Evolutionary conservation across 2,888 invertebrate species (phyloP), one percentile per base, ranked within the genome.

Genomic region (Epinotia brunnichana): DNA sequence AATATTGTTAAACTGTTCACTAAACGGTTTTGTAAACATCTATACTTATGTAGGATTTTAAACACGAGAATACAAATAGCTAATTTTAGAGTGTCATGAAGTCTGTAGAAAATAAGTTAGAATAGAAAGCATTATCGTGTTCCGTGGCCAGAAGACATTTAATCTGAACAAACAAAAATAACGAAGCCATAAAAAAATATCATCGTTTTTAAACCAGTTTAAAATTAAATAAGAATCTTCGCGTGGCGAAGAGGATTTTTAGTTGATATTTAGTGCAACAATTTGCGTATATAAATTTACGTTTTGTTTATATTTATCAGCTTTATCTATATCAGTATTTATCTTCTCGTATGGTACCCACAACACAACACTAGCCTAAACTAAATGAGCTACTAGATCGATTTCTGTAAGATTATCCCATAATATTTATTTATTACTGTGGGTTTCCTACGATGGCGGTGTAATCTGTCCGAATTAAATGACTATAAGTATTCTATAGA

Each of bases 101-200:
- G n/a, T 51, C 19, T n/a, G 53, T 53, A 53, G 19, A 53, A 51
- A 17, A 60, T 24, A 39, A 44, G 44, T 44, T n/a, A 13, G 11
- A 39, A 64, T 64, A 35, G 24, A 71, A 59, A 71, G 70, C 70
- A 71, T 66, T 71, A 59, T 54, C 60, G 53, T 54, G 71, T 71
- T 7, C 35, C 44, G 19, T 19, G 13, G 57, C 5, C 17, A 29
- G 53, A 39, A 35, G 51, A 57, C 57, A 13, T 41, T 57, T 1
- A 39, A 64, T 35, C 3, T 3, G 60, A 66, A n/a, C 15, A 54
- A 62, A 61, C 61, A 24, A 35, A 69, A 62, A 54, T 62, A 39
- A 61, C 56, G 54, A 62, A 54, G 41, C 53, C 4, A 69, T 61
- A 56, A 62, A 54, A 60, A 62, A 41, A 21, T 41, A 7, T 54